Conservation (phyloP, 2,113 vertebrate genomes). For the Pituophis catenifer region DNA sequence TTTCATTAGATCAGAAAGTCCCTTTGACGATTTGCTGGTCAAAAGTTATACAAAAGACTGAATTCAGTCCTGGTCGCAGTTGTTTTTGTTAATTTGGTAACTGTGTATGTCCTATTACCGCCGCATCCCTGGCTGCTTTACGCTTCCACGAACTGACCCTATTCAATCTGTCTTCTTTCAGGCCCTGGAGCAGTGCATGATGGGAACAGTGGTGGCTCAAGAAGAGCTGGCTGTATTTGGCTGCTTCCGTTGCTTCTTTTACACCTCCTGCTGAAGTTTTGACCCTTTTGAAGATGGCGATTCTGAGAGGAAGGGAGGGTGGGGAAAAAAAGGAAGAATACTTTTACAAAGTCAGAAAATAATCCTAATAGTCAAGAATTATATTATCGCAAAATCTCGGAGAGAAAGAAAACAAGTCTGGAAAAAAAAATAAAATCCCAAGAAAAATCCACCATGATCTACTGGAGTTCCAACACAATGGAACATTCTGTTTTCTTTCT, state of each 20-base stretch:
- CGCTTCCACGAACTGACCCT: background rate
- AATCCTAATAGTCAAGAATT: slow-evolving; percentile 63
- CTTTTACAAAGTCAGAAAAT: slow-evolving; percentile 55
- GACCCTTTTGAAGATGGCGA: slow-evolving; percentile 61
- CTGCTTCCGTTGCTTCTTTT: slow-evolving; percentile 77
- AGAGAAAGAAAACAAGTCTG: slow-evolving; percentile 55
- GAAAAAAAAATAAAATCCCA: background rate
- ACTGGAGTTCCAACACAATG: slow-evolving; percentile 56
- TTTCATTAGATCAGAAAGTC: background rate
- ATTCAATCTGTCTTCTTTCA: slow-evolving; percentile 20
- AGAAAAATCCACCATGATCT: slow-evolving; percentile 60
- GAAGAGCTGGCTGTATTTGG: slow-evolving; percentile 69
- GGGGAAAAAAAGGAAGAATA: slow-evolving; percentile 32
- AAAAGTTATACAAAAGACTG: background rate
- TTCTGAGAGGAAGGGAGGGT: slow-evolving; percentile 26
- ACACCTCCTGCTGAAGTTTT: slow-evolving; percentile 82
- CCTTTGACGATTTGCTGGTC: background rate
- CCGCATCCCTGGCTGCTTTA: background rate
- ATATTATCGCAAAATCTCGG: slow-evolving; percentile 64
- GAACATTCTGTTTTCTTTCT: slow-evolving; percentile 58
- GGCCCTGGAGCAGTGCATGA: slow-evolving; percentile 90
- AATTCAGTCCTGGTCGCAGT: background rate
- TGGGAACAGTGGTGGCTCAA: slow-evolving; percentile 78
- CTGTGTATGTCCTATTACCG: background rate
- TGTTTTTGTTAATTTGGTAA: background rate